These are phyloP conservation scores for Phenacoccus solenopsis DNA, from an alignment of 1,140 invertebrate genomes.

Conservation along the genomic window DNA sequence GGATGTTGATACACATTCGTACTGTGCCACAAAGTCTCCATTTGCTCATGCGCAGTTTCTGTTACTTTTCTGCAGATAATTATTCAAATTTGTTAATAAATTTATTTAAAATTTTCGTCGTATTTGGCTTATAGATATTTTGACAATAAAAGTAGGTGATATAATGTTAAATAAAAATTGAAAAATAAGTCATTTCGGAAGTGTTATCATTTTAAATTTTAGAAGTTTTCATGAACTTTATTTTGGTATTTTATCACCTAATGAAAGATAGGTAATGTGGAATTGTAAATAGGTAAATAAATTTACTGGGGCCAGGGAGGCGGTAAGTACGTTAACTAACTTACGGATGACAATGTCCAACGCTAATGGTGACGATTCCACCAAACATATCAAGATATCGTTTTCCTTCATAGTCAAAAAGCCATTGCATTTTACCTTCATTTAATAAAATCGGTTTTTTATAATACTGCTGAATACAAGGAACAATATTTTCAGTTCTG, in stretches of 20 bases:
- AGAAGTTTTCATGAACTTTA: too few relatives aligned
- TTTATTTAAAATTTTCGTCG: too few relatives aligned
- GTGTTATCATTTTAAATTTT: too few relatives aligned
- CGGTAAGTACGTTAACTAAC: too few relatives aligned
- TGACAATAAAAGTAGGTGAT: not conserved
- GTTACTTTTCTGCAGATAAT: conserved; percentile 46
- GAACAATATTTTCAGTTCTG: conserved; percentile 50
- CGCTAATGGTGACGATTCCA: conserved; percentile 90
- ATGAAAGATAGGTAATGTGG: not conserved
- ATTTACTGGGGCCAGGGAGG: too few relatives aligned
- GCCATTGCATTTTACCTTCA: conserved; percentile 81
- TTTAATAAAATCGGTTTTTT: conserved; percentile 70
- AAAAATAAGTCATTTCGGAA: too few relatives aligned
- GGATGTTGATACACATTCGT: conserved; percentile 84
- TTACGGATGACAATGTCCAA: conserved; percentile 98
- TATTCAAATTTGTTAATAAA: too few relatives aligned
- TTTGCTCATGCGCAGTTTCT: conserved; percentile 61
- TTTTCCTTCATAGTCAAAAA: conserved; percentile 74
- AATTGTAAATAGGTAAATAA: not conserved
- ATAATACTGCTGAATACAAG: conserved; percentile 57
- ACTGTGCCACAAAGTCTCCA: conserved; percentile 74
- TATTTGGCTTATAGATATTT: not conserved
- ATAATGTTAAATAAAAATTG: too few relatives aligned
- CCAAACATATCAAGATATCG: conserved; percentile 90
- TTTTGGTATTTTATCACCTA: too few relatives aligned